Evolutionary conservation across 2,888 invertebrate genomes (phyloP).

Genomic region (Troides helena): DNA sequence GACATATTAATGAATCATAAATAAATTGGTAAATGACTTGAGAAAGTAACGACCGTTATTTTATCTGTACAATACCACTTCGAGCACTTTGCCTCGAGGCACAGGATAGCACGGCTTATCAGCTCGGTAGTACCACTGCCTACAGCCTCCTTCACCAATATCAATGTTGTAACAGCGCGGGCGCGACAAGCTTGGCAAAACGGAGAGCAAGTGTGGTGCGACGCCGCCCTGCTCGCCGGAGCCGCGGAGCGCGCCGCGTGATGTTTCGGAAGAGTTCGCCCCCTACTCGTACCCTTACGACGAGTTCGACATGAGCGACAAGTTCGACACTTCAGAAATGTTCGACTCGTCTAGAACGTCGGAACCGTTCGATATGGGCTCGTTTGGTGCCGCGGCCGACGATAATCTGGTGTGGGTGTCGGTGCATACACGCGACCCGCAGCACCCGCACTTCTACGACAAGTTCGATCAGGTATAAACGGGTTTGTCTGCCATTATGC

Average conservation of each 20-base stretch:
- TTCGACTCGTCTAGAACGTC: conserved; percentile 13
- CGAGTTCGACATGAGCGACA: neutral
- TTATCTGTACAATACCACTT: too few relatives aligned
- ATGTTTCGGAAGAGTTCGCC: conserved; percentile 14
- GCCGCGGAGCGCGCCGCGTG: conserved; percentile 12
- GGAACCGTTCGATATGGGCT: conserved; percentile 4
- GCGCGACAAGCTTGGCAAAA: conserved; percentile 38
- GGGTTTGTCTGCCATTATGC: too few relatives aligned
- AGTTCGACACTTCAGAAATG: conserved; percentile 1
- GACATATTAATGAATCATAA: too few relatives aligned
- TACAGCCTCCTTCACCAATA: neutral
- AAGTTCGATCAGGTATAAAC: conserved; percentile 80
- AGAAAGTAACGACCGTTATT: too few relatives aligned
- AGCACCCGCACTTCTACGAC: conserved; percentile 82
- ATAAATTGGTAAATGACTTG: too few relatives aligned
- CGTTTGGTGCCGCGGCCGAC: conserved; percentile 48
- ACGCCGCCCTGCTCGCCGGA: conserved; percentile 77
- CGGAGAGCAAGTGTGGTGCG: conserved; percentile 63
- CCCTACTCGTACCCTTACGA: neutral
- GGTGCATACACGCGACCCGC: conserved; percentile 83
- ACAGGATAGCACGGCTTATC: too few relatives aligned
- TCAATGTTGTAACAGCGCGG: conserved; percentile 21
- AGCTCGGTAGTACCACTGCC: too few relatives aligned
- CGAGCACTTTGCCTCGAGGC: too few relatives aligned
- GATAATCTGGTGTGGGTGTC: conserved; percentile 88